A percentile compares a stretch with the other conserved stretches of the same genome.
Conservation (phyloP, 30 jellyfish, hydroid and myxozoan genomes). For the Aurelia sp. region DNA sequence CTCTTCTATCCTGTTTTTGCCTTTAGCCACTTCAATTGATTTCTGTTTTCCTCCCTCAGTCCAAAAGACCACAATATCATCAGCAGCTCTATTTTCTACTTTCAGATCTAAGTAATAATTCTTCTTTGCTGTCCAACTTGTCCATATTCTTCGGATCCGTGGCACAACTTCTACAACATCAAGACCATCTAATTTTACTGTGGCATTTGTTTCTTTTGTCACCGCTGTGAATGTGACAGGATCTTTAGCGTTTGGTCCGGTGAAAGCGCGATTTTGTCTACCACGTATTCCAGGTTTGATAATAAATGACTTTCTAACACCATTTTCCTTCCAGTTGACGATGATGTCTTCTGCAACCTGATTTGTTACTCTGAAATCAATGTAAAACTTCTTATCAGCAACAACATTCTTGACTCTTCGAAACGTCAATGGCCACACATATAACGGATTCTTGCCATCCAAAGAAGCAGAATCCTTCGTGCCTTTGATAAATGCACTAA, state of each 20-base stretch:
- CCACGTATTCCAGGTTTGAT: slow-evolving; percentile 2
- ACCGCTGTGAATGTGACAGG: slow-evolving; percentile 36
- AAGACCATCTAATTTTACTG: slow-evolving; percentile 33
- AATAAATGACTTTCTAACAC: neutral
- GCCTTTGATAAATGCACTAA: slow-evolving; percentile 21
- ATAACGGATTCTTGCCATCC: neutral
- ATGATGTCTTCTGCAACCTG: slow-evolving; percentile 52
- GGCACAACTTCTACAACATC: slow-evolving; percentile 38
- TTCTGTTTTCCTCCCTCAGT: slow-evolving; percentile 10
- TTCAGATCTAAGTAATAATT: slow-evolving; percentile 9
- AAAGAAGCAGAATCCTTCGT: slow-evolving; percentile 36
- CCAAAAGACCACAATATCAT: slow-evolving; percentile 38
- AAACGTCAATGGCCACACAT: slow-evolving; percentile 4
- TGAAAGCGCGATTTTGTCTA: neutral
- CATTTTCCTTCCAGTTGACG: slow-evolving; percentile 18
- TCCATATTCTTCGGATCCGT: neutral
- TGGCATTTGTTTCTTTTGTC: slow-evolving; percentile 1
- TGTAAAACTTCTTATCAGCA: slow-evolving; percentile 30
- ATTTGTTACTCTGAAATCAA: slow-evolving; percentile 6
- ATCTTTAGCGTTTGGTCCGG: slow-evolving; percentile 51
- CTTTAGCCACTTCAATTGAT: neutral
- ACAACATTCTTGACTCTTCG: neutral
- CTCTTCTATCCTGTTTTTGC: neutral
- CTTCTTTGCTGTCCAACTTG: slow-evolving; percentile 17
- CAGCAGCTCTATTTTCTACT: slow-evolving; percentile 20